Percentiles rank a stretch among this genome's conserved stretches.
These are phyloP conservation scores for Morpho helenor DNA, from an alignment of 2,888 invertebrate genomes.

Conservation along the genomic window DNA sequence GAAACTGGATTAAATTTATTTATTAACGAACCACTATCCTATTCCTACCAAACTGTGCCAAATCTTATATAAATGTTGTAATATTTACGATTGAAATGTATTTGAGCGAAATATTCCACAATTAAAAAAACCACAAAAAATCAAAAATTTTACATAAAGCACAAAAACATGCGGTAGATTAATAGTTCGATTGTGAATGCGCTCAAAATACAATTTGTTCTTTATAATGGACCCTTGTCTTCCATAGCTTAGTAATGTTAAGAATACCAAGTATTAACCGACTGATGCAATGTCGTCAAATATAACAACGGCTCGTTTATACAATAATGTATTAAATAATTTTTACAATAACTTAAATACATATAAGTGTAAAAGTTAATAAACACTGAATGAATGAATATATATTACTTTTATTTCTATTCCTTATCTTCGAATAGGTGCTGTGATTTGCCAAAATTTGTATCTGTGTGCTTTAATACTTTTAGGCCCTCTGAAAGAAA, in stretches of 20 bases:
- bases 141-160: too few relatives aligned
- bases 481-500: conserved; percentile 65
- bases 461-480: conserved; percentile 52
- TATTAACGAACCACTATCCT: conserved; percentile 33
- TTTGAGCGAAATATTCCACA: conserved; percentile 3
- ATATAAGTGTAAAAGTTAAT: conserved; percentile 65
- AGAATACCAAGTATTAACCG: conserved; percentile 38
- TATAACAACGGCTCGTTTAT: conserved; percentile 48
- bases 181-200: conserved; percentile 13
- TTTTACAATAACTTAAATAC: conserved; percentile 71
- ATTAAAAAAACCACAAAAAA: too few relatives aligned
- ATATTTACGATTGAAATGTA: conserved; percentile 18
- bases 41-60: conserved; percentile 71
- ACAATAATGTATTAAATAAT: conserved; percentile 66
- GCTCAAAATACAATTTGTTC: conserved; percentile 31
- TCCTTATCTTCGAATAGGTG: conserved; percentile 51
- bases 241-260: conserved; percentile 58
- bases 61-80: conserved; percentile 44
- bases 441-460: conserved; percentile 49
- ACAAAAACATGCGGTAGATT: too few relatives aligned
- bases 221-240: conserved; percentile 62
- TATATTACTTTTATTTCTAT: conserved; percentile 40
- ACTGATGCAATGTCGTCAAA: conserved; percentile 30
- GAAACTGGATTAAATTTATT: conserved; percentile 30
- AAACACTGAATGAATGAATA: conserved; percentile 65